phyloP scores from a whole-genome alignment of 2,797 vertebrate genomes.

The Geotrypetes seraphini region DNA sequence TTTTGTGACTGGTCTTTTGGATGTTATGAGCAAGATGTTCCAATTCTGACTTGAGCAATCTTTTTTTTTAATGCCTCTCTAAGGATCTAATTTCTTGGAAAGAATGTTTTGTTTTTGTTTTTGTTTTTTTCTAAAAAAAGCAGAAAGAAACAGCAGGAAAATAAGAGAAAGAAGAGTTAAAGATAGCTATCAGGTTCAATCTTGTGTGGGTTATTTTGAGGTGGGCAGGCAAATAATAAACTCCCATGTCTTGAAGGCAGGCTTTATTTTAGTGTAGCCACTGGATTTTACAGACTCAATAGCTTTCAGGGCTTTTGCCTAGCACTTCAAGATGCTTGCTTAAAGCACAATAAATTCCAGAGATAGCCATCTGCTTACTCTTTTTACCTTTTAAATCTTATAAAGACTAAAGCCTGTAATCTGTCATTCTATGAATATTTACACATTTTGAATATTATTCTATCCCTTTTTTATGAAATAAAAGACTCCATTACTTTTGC shows the following conservation, averaged over 20 bases:
- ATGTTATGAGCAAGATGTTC: too few relatives aligned
- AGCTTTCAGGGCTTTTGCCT: constrained; percentile 37
- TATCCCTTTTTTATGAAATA: constrained; percentile 21
- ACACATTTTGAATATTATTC: constrained; percentile 25
- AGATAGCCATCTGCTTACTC: constrained; percentile 52
- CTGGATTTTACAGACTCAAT: constrained; percentile 49
- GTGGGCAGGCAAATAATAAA: constrained; percentile 41
- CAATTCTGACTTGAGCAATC: too few relatives aligned
- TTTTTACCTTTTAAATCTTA: constrained; percentile 49
- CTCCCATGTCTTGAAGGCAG: constrained; percentile 25
- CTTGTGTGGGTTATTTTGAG: too few relatives aligned
- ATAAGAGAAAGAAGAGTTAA: too few relatives aligned
- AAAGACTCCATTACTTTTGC: constrained; percentile 17
- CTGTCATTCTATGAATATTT: constrained; percentile 32
- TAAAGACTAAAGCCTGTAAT: constrained; percentile 33
- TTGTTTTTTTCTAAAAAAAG: too few relatives aligned
- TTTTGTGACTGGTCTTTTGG: too few relatives aligned
- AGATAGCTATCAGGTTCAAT: too few relatives aligned
- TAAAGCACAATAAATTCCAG: constrained; percentile 44
- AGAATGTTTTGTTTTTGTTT: too few relatives aligned
- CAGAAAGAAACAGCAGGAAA: too few relatives aligned
- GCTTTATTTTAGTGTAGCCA: constrained; percentile 22
- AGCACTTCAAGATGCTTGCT: constrained; percentile 46
- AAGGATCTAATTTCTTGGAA: too few relatives aligned
- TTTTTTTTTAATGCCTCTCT: too few relatives aligned